Percentiles rank a stretch among this genome's conserved stretches.
phyloP scores from a whole-genome alignment of 2,113 vertebrate genomes.

The Ctenodactylus gundi region DNA sequence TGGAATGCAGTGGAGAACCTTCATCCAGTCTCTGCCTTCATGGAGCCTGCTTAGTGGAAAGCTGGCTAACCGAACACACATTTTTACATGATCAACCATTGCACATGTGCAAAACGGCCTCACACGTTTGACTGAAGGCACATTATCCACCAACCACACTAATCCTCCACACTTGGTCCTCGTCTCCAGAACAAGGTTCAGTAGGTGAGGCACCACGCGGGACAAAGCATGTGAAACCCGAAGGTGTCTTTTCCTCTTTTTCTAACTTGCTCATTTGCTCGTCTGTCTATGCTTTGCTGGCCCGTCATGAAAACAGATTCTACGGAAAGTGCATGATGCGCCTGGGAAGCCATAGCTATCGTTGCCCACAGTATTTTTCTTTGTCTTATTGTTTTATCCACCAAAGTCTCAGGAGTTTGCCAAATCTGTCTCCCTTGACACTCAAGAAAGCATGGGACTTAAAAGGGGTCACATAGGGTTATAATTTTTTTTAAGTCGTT shows the following conservation, averaged over 20 bases:
- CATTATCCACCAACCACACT: too few species aligned
- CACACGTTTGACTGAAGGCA: not conserved
- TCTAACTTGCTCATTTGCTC: not conserved
- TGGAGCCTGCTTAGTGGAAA: not conserved
- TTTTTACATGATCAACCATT: not conserved
- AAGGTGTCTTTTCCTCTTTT: too few species aligned
- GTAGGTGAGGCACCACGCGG: not conserved
- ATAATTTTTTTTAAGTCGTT: not conserved
- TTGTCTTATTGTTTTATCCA: not conserved
- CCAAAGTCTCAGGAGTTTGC: not conserved
- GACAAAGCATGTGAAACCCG: not conserved
- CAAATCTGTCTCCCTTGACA: not conserved
- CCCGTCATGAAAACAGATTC: not conserved
- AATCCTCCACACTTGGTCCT: not conserved
- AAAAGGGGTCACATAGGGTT: not conserved
- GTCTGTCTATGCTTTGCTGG: not conserved
- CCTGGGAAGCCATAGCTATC: not conserved
- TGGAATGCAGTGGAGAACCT: not conserved
- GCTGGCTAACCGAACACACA: too few species aligned
- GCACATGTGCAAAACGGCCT: not conserved
- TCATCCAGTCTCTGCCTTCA: not conserved
- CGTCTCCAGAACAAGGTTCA: not conserved
- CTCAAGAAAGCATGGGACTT: not conserved
- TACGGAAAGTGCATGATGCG: not conserved
- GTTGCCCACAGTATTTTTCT: not conserved